Evolutionary conservation across 35 echinoderm and acorn worm species (phyloP).

Genomic region (Anneissia japonica): DNA sequence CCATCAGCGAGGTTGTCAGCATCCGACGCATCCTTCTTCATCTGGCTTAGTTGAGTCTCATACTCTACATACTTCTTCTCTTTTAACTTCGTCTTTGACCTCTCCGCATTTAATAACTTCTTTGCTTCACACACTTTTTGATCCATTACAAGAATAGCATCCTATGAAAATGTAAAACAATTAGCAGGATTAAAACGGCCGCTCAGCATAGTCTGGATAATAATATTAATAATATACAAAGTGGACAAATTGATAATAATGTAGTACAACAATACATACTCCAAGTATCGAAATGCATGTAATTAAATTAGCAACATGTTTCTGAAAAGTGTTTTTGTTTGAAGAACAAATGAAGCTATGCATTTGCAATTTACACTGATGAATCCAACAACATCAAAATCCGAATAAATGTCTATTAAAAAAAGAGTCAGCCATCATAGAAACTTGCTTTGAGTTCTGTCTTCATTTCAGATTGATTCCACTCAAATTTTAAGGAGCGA

Average conservation of each 20-base stretch:
- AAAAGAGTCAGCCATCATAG: too few relatives aligned
- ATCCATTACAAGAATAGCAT: slow-evolving; percentile 87
- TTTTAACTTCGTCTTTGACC: slow-evolving; percentile 66
- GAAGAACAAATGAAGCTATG: too few relatives aligned
- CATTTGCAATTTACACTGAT: too few relatives aligned
- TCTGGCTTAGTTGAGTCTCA: slow-evolving; percentile 72
- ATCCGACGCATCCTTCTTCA: slow-evolving; percentile 94
- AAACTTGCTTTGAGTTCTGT: too few relatives aligned
- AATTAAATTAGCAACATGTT: too few relatives aligned
- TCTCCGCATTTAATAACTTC: slow-evolving; percentile 68
- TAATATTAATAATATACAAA: neutral
- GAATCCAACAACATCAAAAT: too few relatives aligned
- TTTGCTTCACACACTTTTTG: slow-evolving; percentile 98
- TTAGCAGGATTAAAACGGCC: neutral
- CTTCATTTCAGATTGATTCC: too few relatives aligned
- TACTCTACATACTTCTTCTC: slow-evolving; percentile 62
- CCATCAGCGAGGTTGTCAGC: slow-evolving; percentile 76
- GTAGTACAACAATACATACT: too few relatives aligned
- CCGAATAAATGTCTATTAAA: too few relatives aligned
- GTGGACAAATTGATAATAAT: neutral
- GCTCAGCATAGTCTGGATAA: neutral
- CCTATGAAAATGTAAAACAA: slow-evolving; percentile 28
- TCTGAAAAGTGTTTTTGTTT: too few relatives aligned
- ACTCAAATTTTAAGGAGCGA: too few relatives aligned
- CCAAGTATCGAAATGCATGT: too few relatives aligned